Percentiles rank a stretch among this genome's conserved stretches.
Conservation (phyloP, 64 coral and sea anemone genomes). For the Astreopora myriophthalma region DNA sequence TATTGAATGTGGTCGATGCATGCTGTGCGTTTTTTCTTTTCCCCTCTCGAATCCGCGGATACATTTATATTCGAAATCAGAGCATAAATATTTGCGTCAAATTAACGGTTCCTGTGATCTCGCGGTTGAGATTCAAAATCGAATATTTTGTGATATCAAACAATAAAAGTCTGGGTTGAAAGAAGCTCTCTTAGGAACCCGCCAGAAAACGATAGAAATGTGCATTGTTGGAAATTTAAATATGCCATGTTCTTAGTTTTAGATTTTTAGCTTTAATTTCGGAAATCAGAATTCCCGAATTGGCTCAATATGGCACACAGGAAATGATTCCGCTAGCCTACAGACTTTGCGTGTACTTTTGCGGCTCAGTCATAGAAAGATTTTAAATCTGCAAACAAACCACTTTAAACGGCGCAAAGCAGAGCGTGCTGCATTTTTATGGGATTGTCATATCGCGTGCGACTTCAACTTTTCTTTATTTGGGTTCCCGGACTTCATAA, state of each 20-base stretch:
- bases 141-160: background rate
- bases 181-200: background rate
- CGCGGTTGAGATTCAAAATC: background rate
- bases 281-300: constrained; percentile 92
- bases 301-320: constrained; percentile 75
- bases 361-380: constrained; percentile 50
- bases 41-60: background rate
- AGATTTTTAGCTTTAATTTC: constrained; percentile 70
- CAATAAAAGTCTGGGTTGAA: background rate
- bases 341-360: constrained; percentile 71
- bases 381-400: constrained; percentile 81
- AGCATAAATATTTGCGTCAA: constrained; percentile 17
- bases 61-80: background rate
- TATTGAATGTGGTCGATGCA: background rate
- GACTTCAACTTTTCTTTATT: constrained; percentile 43
- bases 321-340: constrained; percentile 76
- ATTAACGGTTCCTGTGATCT: constrained; percentile 9
- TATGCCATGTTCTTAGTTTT: constrained; percentile 43
- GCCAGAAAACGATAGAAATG: constrained; percentile 3
- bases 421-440: constrained; percentile 25
- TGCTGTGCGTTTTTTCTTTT: background rate
- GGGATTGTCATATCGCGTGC: constrained; percentile 58
- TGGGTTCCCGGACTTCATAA: constrained; percentile 34
- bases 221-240: constrained; percentile 26
- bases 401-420: constrained; percentile 38